Conservation (phyloP, 2,113 vertebrate species). For the Pangasianodon hypophthalmus region DNA sequence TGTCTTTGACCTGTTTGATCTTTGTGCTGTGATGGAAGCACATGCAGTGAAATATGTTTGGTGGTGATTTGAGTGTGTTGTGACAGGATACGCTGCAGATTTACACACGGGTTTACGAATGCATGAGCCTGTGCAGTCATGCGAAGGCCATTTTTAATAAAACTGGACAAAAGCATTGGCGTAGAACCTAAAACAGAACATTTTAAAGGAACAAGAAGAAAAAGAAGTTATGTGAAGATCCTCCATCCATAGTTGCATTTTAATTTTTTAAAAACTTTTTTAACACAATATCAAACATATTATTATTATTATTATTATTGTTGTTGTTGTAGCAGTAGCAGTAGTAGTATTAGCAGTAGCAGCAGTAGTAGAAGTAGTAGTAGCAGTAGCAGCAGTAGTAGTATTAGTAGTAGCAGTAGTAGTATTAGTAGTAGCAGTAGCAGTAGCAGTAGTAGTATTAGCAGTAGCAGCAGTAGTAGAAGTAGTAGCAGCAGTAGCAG, state of each 20-base stretch:
- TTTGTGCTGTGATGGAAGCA: too few species aligned
- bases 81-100: background rate
- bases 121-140: background rate
- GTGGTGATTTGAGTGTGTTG: background rate
- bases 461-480: too few species aligned
- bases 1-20: too few species aligned
- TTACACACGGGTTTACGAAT: background rate
- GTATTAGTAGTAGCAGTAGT: too few species aligned
- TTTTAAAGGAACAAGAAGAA: background rate
- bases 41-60: background rate
- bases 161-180: background rate
- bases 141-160: background rate
- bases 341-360: too few species aligned
- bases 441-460: too few species aligned
- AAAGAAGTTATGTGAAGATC: background rate
- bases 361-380: too few species aligned
- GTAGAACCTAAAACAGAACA: background rate
- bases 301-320: too few species aligned
- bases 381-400: too few species aligned
- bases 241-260: background rate
- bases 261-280: background rate
- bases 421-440: too few species aligned
- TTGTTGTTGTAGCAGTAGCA: background rate
- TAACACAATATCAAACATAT: too few species aligned
- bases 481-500: too few species aligned